Evolutionary conservation across 2,113 vertebrate genomes (phyloP), one percentile per base, ranked within the genome.

Genomic region (Donacobius atricapilla): DNA sequence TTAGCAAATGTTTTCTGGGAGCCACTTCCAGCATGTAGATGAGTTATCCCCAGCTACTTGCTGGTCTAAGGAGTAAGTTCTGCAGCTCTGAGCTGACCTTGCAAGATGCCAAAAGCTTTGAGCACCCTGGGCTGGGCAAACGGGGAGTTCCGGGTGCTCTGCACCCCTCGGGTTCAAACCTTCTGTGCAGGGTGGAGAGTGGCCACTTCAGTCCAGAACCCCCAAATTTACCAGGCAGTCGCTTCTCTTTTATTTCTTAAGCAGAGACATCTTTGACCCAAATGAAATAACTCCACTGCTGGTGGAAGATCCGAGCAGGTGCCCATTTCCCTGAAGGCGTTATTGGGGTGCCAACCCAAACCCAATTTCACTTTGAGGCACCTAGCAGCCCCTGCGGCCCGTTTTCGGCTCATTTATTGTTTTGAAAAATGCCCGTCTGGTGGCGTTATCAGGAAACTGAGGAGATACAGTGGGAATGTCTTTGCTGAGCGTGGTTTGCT

Each of bases 1-100:
- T 95, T 88, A 94, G 48, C 82, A 83, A 86, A 66, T 92, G 35
- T 54, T 88, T 96, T 56, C 65, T 42, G 51, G 81, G 45, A 82
- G 82, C 54, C 54, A 7, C 81, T 90, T 54, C 9, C 54, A 90
- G 84, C 93, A 93, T 90, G 77, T 6, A 65, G 82, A 93, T 95
- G 31, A 95, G 85, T 70, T 93, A 35, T 35, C 71, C 56, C 39
- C 64, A 30, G 68, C 30, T 79, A 5, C 48, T 61, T 63, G 68
- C 75, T 88, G 61, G 10, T 77, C 79, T 53, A 0, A 60, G 8
- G 40, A 76, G 1, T 20, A 28, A 84, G 6, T 69, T 68, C 45
- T 94, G 61, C 73, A 79, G 40, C 30, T 82, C 53, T 27, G 70
- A 93, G 85, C 75, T 70, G 75, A 91, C 40, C 39, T 63, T 1